Base-by-base conservation (phyloP, 2,113 vertebrate species). In the Acanthochromis polyacanthus region DNA sequence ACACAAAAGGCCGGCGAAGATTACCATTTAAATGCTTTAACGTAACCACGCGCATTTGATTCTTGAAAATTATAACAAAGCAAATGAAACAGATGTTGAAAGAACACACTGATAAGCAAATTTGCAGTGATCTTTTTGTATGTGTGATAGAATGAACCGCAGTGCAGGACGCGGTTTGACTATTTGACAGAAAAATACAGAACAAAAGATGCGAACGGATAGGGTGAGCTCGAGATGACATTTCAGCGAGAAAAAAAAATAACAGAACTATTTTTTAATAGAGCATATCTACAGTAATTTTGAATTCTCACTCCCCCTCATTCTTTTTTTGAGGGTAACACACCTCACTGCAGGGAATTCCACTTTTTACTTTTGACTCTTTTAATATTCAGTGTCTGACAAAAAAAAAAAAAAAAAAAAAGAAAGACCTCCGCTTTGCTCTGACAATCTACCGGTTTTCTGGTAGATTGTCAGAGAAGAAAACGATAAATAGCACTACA, bases 401-500 rank as follows among this genome's bases (percentile, higher is more conserved):
- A 80, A 75, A 71, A 77, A 64, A 36, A 10, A 63, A 77, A 64
- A 36, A 10, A 63, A 69, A 69, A 43, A 52, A 58, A 69, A 75
- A 45, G 20, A 78, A 79, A 75, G 45, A 66, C 50, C 55, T 43
- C 66, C 61, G 32, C 84, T 83, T 84, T 79, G 51, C 88, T 77
- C 69, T 57, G 75, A 72, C 77, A 52, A 52, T 53, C 43, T 32
- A 64, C 58, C 43, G 73, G 62, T 32, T 57, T 64, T 46, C 51
- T 11, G 53, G 15, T 83, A 62, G 75, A 86, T 81, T 90, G 87
- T 92, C 89, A 91, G 74, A 76, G 75, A 71, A 78, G 75, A 78
- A 85, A 86, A 90, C 68, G 84, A 83, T 93, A 94, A 95, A 94
- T 90, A 93, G 91, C 79, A 67, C 88, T 83, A 89, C 88, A 91